Evolutionary conservation across 1,140 invertebrate genomes (phyloP), one percentile per base, ranked within the genome.

Genomic region (Drosophila tsacasi): DNA sequence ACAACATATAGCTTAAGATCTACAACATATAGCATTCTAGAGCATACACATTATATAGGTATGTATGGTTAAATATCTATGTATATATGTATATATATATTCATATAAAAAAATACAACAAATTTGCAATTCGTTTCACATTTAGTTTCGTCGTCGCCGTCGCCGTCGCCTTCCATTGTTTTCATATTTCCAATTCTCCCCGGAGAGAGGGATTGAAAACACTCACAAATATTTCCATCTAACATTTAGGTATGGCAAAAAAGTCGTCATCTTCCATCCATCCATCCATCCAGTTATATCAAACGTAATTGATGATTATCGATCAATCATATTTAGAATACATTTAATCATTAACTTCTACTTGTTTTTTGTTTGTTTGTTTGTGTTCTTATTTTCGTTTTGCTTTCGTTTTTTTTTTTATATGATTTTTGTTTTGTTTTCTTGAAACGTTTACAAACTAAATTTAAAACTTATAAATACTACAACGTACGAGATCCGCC

Each of bases 401-500:
- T 37, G 32, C 8, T 50, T 62, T 50, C 60, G n/a, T n/a, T n/a
- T 52, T 62, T 27, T 63, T 47, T 62, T 57, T 30, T 27, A 2
- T 2, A 32, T 35, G 25, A 35, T 44, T 73, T 60, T 47, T 71
- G 82, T 71, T 71, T 80, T 83, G 54, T 55, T 55, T 55, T 55
- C 8, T 76, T 55, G 76, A 82, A 89, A 81, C 72, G 76, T 68
- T 78, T 87, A 89, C 68, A 89, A 50, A 73, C 75, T 89, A 89
- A 76, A 58, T 90, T 82, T 90, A 90, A 90, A 90, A 90, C 85
- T 90, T 90, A 90, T 82, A 90, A 90, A 90, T 90, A 90, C 85
- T 90, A 90, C 85, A 90, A 90, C 85, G 81, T 90, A 90, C 75
- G 85, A 90, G 85, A 90, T 90, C 85, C 85, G 66, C 76, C 81